Evolutionary conservation across 2,113 vertebrate species (phyloP), one percentile per base, ranked within the genome.

Genomic region (Indicator indicator): DNA sequence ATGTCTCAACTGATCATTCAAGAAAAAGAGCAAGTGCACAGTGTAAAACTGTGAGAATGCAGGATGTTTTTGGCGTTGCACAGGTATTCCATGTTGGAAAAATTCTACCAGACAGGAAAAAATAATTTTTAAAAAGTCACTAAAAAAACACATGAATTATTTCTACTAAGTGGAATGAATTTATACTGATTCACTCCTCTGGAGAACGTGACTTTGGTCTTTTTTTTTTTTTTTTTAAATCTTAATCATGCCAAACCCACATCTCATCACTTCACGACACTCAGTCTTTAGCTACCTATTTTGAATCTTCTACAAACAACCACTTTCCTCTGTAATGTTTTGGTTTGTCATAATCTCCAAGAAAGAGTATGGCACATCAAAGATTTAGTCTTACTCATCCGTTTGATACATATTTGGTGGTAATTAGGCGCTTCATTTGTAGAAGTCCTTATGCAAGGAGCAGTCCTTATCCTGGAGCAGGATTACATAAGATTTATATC

Each of bases 391-490:
- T 93, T 44, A 32, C 54, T 79, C 50, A 64, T 95, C 88, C 85
- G 59, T 90, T 96, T 92, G 65, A 67, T 60, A 24, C 13, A 8
- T 84, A 89, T 95, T 94, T 96, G 77, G 64, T 93, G 94, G 62
- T 89, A 96, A 97, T 96, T 95, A 97, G 82, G 86, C 86, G 56
- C 71, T 94, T 96, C 83, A 85, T 94, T 97, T 95, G 93, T 89
- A 94, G 92, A 96, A 94, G 94, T 84, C 79, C 78, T 96, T 94
- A 92, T 81, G 69, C 42, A 71, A 95, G n/a, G n/a, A n/a, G n/a
- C n/a, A 97, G 68, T 32, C 74, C 96, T 62, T 64, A 68, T 76
- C 55, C 30, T 74, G 73, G 83, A 90, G 67, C 33, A 94, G 69
- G 83, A 92, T 97, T 96, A 93, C 75, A 4, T 89, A 80, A 95